These are phyloP conservation scores for Thamnophis sirtalis DNA, from an alignment of 2,113 vertebrate genomes.

Conservation along the genomic window DNA sequence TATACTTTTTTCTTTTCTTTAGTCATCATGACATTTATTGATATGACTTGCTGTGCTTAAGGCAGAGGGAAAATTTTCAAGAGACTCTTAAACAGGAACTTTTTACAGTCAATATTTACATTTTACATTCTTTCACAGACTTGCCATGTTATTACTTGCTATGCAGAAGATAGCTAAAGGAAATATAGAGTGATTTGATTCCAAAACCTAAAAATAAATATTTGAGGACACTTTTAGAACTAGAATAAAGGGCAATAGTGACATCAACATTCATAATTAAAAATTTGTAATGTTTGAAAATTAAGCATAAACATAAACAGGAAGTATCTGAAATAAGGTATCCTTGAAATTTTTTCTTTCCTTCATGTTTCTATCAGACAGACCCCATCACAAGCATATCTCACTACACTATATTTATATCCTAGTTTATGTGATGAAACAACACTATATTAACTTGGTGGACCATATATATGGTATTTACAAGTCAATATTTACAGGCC, in stretches of 20 bases:
- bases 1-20: constrained; percentile 44
- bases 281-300: constrained; percentile 43
- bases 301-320: constrained; percentile 55
- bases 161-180: constrained; percentile 57
- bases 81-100: constrained; percentile 60
- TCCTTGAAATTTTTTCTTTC: constrained; percentile 36
- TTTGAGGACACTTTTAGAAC: constrained; percentile 46
- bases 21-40: constrained; percentile 44
- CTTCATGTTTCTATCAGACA: neutral
- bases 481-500: neutral
- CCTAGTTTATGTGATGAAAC: neutral
- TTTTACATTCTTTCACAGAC: neutral
- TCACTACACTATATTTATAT: neutral
- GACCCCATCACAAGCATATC: neutral
- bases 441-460: neutral
- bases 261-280: constrained; percentile 41
- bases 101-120: constrained; percentile 54
- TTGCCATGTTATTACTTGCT: constrained; percentile 66
- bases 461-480: neutral
- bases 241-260: constrained; percentile 59
- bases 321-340: constrained; percentile 40
- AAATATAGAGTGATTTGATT: constrained; percentile 67
- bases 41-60: constrained; percentile 53
- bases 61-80: constrained; percentile 41
- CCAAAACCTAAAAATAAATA: constrained; percentile 61